Percentiles rank a stretch among this genome's conserved stretches.
These are phyloP conservation scores for Sebastolobus altivelis DNA, from an alignment of 2,797 vertebrate genomes.

Conservation along the genomic window DNA sequence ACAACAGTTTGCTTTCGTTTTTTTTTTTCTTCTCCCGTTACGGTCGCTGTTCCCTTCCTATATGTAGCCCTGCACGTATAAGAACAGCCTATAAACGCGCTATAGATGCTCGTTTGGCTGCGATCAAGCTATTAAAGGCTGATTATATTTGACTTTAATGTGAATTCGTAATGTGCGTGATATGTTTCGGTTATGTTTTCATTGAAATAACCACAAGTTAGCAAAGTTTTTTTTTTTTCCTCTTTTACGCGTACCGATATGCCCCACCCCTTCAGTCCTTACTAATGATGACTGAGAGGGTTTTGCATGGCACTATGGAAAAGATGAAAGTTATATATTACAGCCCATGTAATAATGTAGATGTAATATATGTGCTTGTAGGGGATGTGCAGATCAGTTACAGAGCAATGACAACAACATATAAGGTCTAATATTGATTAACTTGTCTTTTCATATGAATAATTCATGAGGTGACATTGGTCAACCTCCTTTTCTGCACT, in stretches of 20 bases:
- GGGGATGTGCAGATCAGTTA: neutral
- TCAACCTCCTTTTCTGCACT: neutral
- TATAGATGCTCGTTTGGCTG: slow-evolving; percentile 30
- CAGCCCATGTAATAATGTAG: neutral
- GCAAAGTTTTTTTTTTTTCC: slow-evolving; percentile 74
- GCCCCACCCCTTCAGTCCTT: slow-evolving; percentile 83
- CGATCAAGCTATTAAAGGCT: neutral
- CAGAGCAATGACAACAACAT: neutral
- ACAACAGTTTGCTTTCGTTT: slow-evolving; percentile 53
- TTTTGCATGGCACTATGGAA: slow-evolving; percentile 40
- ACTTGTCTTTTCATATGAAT: slow-evolving; percentile 46
- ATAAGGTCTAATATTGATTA: slow-evolving; percentile 34
- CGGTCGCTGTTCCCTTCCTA: slow-evolving; percentile 58
- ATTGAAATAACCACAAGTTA: slow-evolving; percentile 70
- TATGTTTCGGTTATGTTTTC: slow-evolving; percentile 21
- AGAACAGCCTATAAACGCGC: slow-evolving; percentile 32
- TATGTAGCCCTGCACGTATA: slow-evolving; percentile 25
- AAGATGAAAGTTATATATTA: slow-evolving; percentile 56
- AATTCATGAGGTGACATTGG: slow-evolving; percentile 45
- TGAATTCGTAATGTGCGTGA: neutral
- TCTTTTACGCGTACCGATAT: slow-evolving; percentile 76
- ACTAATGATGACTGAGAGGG: slow-evolving; percentile 70
- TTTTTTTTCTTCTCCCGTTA: slow-evolving; percentile 23
- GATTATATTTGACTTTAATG: slow-evolving; percentile 6
- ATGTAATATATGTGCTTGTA: neutral